A percentile compares a stretch with the other conserved stretches of the same genome.
These are phyloP conservation scores for Sprattus sprattus DNA, from an alignment of 2,113 vertebrate genomes.

Conservation along the genomic window DNA sequence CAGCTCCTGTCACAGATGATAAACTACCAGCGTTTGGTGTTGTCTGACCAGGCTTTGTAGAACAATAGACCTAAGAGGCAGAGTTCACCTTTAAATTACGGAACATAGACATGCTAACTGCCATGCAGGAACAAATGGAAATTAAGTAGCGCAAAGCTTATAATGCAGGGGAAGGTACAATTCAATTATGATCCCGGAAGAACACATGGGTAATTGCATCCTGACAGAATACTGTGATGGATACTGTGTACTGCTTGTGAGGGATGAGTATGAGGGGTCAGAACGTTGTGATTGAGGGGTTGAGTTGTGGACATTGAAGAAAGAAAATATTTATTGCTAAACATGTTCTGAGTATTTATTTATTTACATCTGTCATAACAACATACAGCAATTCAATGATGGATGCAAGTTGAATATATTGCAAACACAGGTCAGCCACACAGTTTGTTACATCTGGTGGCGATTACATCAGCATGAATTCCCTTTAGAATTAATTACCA, in stretches of 20 bases:
- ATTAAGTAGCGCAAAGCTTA: background rate
- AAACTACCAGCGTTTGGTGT: conserved; percentile 25
- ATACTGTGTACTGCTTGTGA: background rate
- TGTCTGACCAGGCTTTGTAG: conserved; percentile 15
- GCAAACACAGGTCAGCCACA: conserved; percentile 18
- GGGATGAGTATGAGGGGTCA: background rate
- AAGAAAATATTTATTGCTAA: background rate
- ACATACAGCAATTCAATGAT: background rate
- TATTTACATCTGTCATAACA: background rate
- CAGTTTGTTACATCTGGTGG: conserved; percentile 34
- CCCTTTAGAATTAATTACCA: conserved; percentile 51
- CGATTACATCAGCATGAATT: conserved; percentile 42
- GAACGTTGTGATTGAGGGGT: background rate
- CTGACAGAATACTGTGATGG: background rate
- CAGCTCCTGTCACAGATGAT: background rate
- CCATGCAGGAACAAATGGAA: conserved; percentile 7
- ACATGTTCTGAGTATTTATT: background rate
- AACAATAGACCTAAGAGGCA: conserved; percentile 4
- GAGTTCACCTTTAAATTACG: conserved; percentile 5
- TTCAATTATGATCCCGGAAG: background rate
- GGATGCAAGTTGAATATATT: background rate
- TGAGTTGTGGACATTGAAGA: background rate
- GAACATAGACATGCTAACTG: conserved; percentile 5
- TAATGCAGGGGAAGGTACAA: background rate
- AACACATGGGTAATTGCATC: background rate